Conservation (phyloP, 1,140 invertebrate genomes). For the Caenorhabditis brenneri region DNA sequence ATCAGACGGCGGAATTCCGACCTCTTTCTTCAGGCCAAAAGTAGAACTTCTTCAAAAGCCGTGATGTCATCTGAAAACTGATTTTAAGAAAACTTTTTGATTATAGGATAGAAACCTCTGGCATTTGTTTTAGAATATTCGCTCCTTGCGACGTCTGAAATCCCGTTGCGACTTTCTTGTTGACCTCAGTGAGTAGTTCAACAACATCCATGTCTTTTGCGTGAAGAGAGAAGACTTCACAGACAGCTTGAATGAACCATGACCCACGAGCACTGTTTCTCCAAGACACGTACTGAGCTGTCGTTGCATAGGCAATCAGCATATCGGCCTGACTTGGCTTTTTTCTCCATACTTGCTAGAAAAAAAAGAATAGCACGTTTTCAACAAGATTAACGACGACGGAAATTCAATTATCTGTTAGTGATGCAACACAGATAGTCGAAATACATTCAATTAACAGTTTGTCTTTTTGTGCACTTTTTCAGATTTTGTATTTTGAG, state of each 20-base stretch:
- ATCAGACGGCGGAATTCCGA: background rate
- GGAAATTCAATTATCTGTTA: background rate
- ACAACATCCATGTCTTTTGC: conserved; percentile 76
- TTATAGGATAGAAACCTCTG: conserved; percentile 7
- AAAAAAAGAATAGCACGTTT: background rate
- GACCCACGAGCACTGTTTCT: conserved; percentile 77
- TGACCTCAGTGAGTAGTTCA: conserved; percentile 77
- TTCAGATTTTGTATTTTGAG: background rate
- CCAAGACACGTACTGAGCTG: conserved; percentile 77
- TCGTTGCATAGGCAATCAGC: conserved; percentile 77
- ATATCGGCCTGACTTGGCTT: conserved; percentile 30
- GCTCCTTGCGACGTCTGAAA: background rate
- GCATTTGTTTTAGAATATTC: conserved; percentile 56
- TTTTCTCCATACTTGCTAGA: conserved; percentile 25
- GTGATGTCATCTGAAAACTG: conserved; percentile 38
- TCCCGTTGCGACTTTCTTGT: conserved; percentile 6
- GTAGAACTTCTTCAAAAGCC: conserved; percentile 53
- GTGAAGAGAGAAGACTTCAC: conserved; percentile 78
- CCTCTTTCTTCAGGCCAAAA: conserved; percentile 33
- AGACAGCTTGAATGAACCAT: conserved; percentile 81
- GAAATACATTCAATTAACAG: background rate
- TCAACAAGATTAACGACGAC: background rate
- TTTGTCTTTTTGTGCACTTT: background rate
- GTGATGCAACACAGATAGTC: background rate
- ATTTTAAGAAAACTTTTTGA: background rate